Conservation (phyloP, 2,113 vertebrate genomes). For the Corydoras maculifer region DNA sequence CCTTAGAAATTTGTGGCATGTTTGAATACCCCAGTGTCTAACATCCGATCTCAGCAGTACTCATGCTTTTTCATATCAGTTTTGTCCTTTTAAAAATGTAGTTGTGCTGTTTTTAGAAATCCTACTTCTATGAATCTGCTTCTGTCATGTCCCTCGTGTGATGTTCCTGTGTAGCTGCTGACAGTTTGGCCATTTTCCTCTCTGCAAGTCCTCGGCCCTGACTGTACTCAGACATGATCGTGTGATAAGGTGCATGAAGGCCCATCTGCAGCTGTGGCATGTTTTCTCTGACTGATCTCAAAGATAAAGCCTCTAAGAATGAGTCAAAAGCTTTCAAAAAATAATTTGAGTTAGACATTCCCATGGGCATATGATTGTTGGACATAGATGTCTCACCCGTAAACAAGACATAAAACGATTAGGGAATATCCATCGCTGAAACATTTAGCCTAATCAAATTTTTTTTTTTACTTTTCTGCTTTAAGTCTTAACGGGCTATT, state of each 20-base stretch:
- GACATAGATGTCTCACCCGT: too few relatives aligned
- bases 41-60: not conserved
- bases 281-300: slow-evolving; percentile 32
- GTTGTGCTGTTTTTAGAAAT: not conserved
- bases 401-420: not conserved
- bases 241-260: slow-evolving; percentile 33
- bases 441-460: slow-evolving; percentile 3
- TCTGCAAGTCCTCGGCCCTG: slow-evolving; percentile 23
- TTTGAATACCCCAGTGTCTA: too few relatives aligned
- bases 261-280: slow-evolving; percentile 46
- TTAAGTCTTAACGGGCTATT: slow-evolving; percentile 21
- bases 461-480: not conserved
- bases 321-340: slow-evolving; percentile 7
- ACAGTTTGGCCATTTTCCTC: slow-evolving; percentile 12
- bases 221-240: slow-evolving; percentile 34
- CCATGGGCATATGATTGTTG: too few relatives aligned
- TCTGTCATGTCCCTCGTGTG: not conserved
- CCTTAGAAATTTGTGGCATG: too few relatives aligned
- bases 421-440: not conserved
- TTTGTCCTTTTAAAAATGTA: not conserved
- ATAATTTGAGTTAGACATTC: too few relatives aligned
- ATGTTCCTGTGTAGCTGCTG: slow-evolving; percentile 38
- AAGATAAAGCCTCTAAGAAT: slow-evolving; percentile 37
- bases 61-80: not conserved
- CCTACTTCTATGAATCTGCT: slow-evolving; percentile 6